These are phyloP conservation scores for Austrolebias charrua DNA, from an alignment of 2,797 vertebrate species.

Conservation along the genomic window DNA sequence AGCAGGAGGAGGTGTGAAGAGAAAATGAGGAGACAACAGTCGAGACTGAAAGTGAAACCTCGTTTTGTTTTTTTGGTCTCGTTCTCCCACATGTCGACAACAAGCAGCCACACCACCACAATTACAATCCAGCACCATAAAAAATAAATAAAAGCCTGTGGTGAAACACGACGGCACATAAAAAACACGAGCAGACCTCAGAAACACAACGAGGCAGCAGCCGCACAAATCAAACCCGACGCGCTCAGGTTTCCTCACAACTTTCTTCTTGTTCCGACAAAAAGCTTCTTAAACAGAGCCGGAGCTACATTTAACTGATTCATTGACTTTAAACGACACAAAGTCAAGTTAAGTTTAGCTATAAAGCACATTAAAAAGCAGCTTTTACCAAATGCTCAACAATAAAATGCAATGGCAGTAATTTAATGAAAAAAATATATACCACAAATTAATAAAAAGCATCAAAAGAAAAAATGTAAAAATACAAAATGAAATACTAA, in stretches of 20 bases:
- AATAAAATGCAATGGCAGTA: too few species aligned
- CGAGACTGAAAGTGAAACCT: constrained; percentile 2
- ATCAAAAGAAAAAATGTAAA: too few species aligned
- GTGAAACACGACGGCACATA: neutral
- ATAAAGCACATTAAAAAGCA: too few species aligned
- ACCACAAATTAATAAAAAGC: too few species aligned
- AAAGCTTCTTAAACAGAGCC: neutral
- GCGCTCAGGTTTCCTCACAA: neutral
- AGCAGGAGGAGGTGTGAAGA: neutral
- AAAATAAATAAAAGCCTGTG: neutral
- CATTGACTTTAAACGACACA: neutral
- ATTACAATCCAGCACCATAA: constrained; percentile 17
- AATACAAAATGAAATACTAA: too few species aligned
- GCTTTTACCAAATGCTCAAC: too few species aligned
- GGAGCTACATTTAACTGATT: neutral
- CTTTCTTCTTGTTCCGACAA: neutral
- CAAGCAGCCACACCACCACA: constrained; percentile 33
- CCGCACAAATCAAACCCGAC: neutral
- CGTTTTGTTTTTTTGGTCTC: neutral
- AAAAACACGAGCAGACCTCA: constrained; percentile 3
- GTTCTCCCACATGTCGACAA: constrained; percentile 33
- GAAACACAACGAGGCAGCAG: neutral
- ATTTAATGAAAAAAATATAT: too few species aligned
- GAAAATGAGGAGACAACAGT: neutral
- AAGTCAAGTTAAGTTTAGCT: neutral